Evolutionary conservation across 2,113 vertebrate genomes (phyloP), one percentile per base, ranked within the genome.

Genomic region (Miniopterus natalensis): DNA sequence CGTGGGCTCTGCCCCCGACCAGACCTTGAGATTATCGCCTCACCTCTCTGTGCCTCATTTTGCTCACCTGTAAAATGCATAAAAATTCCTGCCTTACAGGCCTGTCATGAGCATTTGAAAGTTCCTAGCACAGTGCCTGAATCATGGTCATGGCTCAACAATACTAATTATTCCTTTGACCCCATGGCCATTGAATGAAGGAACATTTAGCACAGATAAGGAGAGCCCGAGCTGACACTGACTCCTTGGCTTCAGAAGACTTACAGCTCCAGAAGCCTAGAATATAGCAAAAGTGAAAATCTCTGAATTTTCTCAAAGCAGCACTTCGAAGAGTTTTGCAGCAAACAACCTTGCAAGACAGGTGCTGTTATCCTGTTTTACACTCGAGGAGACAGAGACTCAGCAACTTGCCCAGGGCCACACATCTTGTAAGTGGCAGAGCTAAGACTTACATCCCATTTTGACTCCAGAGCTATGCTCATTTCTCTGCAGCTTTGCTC

Each of bases 301-400:
- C 57, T 81, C 74, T n/a, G 70, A 25, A 78, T 85, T 75, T 88
- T 94, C 63, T 95, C 40, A 83, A 75, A 75, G 65, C 42, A 95
- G 36, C 63, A 63, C 68, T 40, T 49, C 57, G 36, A 90, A 49
- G 47, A 10, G 14, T 59, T 92, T 88, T 47, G 94, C 21, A n/a
- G 53, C 29, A 23, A 94, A 42, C 7, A 8, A 7, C 85, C 66
- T 77, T 84, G 15, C 18, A 74, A 87, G 65, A 70, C 71, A 31
- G 36, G 23, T 71, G 79, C 40, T 57, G 17, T 66, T 71, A 45
- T 49, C 53, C 53, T 49, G 17, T 80, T 83, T 85, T 68, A 78
- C 15, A 74, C 25, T 63, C 25, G 23, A 65, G 87, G 49, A 85
- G 80, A 70, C 8, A 27, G 74, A 49, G 18, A 63, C 49, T 45